Conservation (phyloP, 2,888 invertebrate genomes). For the Amphipoea oculea region DNA sequence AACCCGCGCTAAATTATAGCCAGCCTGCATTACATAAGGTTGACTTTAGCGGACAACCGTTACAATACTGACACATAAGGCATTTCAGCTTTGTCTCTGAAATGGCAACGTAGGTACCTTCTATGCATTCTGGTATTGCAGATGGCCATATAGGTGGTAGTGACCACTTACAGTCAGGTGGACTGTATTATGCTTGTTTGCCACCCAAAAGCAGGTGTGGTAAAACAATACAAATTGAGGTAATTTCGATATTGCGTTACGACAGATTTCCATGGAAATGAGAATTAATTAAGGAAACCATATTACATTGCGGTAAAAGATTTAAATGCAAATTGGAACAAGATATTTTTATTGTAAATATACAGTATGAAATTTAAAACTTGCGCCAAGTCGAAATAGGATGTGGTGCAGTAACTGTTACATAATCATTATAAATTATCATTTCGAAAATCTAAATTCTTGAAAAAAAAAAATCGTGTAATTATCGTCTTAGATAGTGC, state of each 20-base stretch:
- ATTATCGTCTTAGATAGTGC: not conserved
- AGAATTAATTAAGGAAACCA: conserved; percentile 10
- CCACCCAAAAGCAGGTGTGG: not conserved
- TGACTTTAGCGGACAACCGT: no score
- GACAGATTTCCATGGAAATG: conserved; percentile 24
- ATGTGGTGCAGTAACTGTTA: not conserved
- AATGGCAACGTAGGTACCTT: no score
- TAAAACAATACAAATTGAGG: not conserved
- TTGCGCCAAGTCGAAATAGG: not conserved
- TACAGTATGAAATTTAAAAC: not conserved
- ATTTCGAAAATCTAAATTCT: not conserved
- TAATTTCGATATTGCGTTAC: conserved; percentile 3
- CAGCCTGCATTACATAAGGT: no score
- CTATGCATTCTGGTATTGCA: not conserved
- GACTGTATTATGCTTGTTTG: not conserved
- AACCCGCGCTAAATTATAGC: no score
- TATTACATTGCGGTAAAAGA: not conserved
- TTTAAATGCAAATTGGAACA: conserved; percentile 33
- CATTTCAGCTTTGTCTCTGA: not conserved
- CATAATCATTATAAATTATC: not conserved
- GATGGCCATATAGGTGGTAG: not conserved
- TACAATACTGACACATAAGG: not conserved
- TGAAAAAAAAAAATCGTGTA: not conserved
- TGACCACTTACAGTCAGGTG: no score
- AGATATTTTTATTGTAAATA: conserved; percentile 5